These are phyloP conservation scores for Tachystola acroxantha DNA, from an alignment of 2,888 invertebrate species.

Conservation along the genomic window DNA sequence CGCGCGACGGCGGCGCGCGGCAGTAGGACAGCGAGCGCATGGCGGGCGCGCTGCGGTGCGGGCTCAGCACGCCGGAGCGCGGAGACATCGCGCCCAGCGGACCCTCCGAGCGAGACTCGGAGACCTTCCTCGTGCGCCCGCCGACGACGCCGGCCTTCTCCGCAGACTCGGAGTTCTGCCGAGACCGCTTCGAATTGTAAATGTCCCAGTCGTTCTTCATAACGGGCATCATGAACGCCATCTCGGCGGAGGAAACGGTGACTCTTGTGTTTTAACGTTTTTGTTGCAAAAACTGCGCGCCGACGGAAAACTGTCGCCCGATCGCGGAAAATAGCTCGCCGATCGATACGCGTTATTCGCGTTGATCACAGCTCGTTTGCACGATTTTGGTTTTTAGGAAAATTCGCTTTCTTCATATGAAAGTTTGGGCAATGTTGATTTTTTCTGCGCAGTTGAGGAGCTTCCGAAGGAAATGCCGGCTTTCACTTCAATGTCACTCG, in stretches of 20 bases:
- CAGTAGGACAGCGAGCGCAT: slow-evolving; percentile 78
- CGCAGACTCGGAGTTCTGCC: slow-evolving; percentile 86
- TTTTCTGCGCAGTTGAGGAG: slow-evolving; percentile 24
- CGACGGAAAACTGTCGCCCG: slow-evolving; percentile 29
- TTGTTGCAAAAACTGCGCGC: slow-evolving; percentile 44
- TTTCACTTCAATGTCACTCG: slow-evolving; percentile 72
- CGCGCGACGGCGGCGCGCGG: slow-evolving; percentile 76
- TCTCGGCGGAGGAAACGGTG: slow-evolving; percentile 71
- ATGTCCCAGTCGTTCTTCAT: slow-evolving; percentile 96
- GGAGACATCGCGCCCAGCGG: slow-evolving; percentile 83
- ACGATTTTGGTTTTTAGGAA: slow-evolving; percentile 26
- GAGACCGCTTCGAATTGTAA: slow-evolving; percentile 89
- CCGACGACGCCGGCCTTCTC: slow-evolving; percentile 37
- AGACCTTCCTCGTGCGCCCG: slow-evolving; percentile 83
- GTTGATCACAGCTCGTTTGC: slow-evolving; percentile 17
- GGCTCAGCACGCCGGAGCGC: slow-evolving; percentile 72
- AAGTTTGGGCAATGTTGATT: slow-evolving; percentile 26
- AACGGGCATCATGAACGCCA: slow-evolving; percentile 98
- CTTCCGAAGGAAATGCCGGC: slow-evolving; percentile 34
- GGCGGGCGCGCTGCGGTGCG: slow-evolving; percentile 83
- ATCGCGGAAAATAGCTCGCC: slow-evolving; percentile 38
- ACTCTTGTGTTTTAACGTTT: slow-evolving; percentile 66
- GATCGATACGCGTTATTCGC: slow-evolving; percentile 44
- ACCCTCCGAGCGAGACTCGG: slow-evolving; percentile 86
- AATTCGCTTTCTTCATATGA: slow-evolving; percentile 22